phyloP scores from a whole-genome alignment of 2,797 vertebrate species.

The Bradypus variegatus region DNA sequence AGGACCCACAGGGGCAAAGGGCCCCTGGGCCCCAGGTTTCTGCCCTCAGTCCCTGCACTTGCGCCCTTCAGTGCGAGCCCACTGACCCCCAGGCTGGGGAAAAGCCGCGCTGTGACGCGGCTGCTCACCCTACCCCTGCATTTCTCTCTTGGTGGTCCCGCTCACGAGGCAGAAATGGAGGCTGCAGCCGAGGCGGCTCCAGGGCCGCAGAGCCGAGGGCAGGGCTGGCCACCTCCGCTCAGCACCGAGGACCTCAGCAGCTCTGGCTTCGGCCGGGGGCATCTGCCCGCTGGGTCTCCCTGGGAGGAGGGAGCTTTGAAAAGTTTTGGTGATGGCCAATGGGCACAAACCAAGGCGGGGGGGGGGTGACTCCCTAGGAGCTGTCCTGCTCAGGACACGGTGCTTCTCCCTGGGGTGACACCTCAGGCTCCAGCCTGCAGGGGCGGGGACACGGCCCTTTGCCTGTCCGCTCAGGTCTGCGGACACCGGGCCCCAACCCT shows the following conservation, averaged over 20 bases:
- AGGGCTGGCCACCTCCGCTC: background rate
- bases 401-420: background rate
- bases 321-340: background rate
- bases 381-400: background rate
- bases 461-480: background rate
- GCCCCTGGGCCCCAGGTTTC: conserved; percentile 11
- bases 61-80: background rate
- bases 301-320: background rate
- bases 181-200: too few species aligned
- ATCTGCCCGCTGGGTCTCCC: background rate
- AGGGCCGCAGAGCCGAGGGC: accelerated
- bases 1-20: conserved; percentile 42
- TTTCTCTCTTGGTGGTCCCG: background rate
- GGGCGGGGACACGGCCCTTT: background rate
- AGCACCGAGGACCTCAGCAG: too few species aligned
- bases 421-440: accelerated
- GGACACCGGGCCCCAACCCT: too few species aligned
- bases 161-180: background rate
- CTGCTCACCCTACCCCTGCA: too few species aligned
- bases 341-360: background rate
- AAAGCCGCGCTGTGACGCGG: too few species aligned
- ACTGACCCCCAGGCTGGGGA: background rate
- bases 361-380: too few species aligned
- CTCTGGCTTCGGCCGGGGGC: background rate
- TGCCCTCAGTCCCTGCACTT: background rate